phyloP scores from a whole-genome alignment of 1,140 invertebrate genomes.

The Zaprionus inermis region DNA sequence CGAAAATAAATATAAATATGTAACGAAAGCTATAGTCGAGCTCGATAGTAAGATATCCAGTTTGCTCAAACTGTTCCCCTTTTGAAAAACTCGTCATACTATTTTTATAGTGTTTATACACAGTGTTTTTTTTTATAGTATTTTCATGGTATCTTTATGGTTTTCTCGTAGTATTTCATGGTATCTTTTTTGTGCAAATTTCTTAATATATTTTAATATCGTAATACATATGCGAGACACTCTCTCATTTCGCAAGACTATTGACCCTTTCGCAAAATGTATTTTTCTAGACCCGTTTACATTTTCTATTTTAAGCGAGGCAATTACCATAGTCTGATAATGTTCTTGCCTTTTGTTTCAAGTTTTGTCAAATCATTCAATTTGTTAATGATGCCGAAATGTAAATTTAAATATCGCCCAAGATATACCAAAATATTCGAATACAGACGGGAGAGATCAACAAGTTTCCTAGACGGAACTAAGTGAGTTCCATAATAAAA shows the following conservation, averaged over 20 bases:
- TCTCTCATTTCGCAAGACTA: constrained; percentile 1
- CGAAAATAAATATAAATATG: not conserved
- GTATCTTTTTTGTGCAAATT: not conserved
- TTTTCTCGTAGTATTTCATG: not conserved
- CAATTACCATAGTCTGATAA: constrained; percentile 39
- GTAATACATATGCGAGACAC: not conserved
- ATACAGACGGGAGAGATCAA: not conserved
- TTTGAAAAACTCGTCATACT: not conserved
- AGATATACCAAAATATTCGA: constrained; percentile 1
- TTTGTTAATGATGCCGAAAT: constrained; percentile 45
- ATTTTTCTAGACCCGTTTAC: constrained; percentile 12
- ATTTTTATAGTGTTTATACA: not conserved
- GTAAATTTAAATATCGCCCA: constrained; percentile 30
- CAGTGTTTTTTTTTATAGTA: not conserved
- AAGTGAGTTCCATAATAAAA: constrained; percentile 37
- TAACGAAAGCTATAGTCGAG: not conserved
- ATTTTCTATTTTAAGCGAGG: not conserved
- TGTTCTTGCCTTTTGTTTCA: constrained; percentile 29
- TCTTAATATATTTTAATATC: constrained; percentile 4
- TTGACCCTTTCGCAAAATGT: constrained; percentile 25
- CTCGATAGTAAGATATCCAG: not conserved
- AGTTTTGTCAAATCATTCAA: constrained; percentile 36
- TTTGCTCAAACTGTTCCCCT: not conserved
- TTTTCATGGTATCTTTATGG: not conserved
- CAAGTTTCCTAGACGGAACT: constrained; percentile 46